phyloP scores from a whole-genome alignment of 2,888 invertebrate genomes.

The Tipula confusa region DNA sequence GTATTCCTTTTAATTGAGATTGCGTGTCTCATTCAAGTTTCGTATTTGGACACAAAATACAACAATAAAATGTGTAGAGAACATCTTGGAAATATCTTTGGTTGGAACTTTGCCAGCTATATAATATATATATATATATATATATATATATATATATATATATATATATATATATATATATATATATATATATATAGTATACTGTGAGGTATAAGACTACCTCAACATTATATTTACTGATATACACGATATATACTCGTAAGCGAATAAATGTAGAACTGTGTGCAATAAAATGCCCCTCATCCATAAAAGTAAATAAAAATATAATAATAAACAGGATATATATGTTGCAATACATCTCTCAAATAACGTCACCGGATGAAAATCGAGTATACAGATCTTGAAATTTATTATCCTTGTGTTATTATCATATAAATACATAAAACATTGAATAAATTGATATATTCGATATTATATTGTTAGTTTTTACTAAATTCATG shows the following conservation, averaged over 20 bases:
- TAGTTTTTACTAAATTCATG: not conserved
- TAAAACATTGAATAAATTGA: not conserved
- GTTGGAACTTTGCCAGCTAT: not conserved
- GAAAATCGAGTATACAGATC: not conserved
- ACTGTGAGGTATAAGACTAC: not conserved
- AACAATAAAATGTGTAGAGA: not conserved
- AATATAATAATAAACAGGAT: not conserved
- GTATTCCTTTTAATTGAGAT: not conserved
- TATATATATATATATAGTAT: not conserved
- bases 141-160: not conserved
- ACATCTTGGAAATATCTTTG: not conserved
- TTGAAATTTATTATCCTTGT: not conserved
- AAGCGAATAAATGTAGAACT: not conserved
- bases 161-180: not conserved
- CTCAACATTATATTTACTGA: not conserved
- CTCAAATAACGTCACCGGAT: constrained; percentile 12
- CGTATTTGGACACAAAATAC: not conserved
- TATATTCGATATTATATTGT: not conserved
- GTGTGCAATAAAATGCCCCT: not conserved
- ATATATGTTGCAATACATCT: constrained; percentile 5
- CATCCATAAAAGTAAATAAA: not conserved
- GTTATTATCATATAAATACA: not conserved
- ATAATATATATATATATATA: too few species aligned
- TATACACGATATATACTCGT: too few species aligned
- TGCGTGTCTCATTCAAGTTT: constrained; percentile 12